Conservation (phyloP, 2,888 invertebrate species). For the Calephelis perditalis region DNA sequence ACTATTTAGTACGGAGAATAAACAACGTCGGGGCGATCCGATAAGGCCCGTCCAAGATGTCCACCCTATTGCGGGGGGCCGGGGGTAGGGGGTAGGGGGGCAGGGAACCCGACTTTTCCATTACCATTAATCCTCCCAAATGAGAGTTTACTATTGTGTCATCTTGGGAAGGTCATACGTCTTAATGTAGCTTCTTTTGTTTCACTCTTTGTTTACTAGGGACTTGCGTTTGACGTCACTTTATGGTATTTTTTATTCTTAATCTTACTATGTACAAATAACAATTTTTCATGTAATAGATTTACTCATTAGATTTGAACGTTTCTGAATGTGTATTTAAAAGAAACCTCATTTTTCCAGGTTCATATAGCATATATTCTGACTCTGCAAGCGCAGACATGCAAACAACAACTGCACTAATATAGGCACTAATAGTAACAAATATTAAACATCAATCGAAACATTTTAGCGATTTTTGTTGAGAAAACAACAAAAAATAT, state of each 20-base stretch:
- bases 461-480: no score
- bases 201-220: constrained; percentile 27
- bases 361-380: no score
- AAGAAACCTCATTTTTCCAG: no score
- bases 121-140: constrained; percentile 52
- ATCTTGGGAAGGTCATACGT: constrained; percentile 44
- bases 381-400: no score
- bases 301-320: no score
- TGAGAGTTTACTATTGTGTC: constrained; percentile 46
- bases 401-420: no score
- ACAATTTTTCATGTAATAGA: no score
- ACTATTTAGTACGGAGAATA: constrained; percentile 24
- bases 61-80: constrained; percentile 24
- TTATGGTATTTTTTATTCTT: background rate
- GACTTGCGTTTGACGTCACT: constrained; percentile 7
- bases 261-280: no score
- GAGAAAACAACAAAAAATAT: no score
- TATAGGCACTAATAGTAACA: no score
- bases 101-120: constrained; percentile 49
- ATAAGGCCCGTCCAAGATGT: constrained; percentile 30
- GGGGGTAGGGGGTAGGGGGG: constrained; percentile 23
- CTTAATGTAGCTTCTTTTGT: constrained; percentile 44
- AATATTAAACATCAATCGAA: no score
- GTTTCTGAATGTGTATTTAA: no score
- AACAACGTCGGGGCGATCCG: constrained; percentile 30